Evolutionary conservation across 1,140 invertebrate species (phyloP).

Genomic region (Mizuhopecten yessoensis): DNA sequence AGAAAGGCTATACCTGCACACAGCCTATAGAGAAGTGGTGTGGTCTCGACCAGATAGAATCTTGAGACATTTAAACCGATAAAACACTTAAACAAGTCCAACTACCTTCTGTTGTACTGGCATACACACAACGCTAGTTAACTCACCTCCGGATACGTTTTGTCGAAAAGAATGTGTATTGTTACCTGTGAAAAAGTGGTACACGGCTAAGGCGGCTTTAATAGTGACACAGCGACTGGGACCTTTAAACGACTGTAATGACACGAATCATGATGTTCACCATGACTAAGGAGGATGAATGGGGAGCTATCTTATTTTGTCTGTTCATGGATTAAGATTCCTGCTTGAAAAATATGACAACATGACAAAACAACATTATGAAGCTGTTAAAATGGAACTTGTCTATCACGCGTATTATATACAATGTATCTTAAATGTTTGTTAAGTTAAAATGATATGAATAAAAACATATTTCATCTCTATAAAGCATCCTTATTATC

Average conservation of each 20-base stretch:
- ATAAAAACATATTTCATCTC: no score
- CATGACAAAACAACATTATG: not conserved
- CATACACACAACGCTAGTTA: constrained; percentile 1
- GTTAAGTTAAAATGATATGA: no score
- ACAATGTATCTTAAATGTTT: no score
- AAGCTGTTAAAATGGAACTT: not conserved
- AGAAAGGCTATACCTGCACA: not conserved
- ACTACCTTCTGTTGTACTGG: not conserved
- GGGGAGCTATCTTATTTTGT: not conserved
- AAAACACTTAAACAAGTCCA: constrained; percentile 16
- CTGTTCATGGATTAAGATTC: not conserved
- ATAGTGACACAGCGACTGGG: not conserved
- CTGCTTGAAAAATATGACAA: not conserved
- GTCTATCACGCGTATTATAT: no score
- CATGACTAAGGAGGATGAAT: constrained; percentile 1
- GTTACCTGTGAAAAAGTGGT: constrained; percentile 15
- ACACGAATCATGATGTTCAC: constrained; percentile 5
- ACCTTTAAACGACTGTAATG: constrained; percentile 27
- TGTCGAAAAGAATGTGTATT: constrained; percentile 28
- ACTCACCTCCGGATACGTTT: constrained; percentile 16
- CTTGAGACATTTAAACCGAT: constrained; percentile 1
- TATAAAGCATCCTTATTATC: no score
- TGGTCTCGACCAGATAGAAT: constrained; percentile 7
- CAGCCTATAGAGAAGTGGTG: not conserved
- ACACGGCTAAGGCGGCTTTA: not conserved